Percentiles rank a stretch among this genome's conserved stretches.
Evolutionary conservation across 2,888 invertebrate genomes (phyloP).

Genomic region (Rhaphigaster nebulosa): DNA sequence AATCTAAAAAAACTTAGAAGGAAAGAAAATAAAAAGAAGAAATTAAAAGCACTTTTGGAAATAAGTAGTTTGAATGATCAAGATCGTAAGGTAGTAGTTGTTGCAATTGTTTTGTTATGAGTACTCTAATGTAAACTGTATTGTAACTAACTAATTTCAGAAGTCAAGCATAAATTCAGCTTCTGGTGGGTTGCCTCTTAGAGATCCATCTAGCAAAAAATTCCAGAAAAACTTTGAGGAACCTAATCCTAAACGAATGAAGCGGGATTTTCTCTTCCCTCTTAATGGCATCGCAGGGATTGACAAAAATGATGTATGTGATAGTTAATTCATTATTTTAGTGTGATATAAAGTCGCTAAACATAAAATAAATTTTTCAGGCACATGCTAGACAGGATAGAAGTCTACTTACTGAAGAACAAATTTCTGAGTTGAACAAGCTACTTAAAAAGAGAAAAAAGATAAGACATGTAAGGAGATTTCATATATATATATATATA

Average conservation of each 20-base stretch:
- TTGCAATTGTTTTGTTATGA: background rate
- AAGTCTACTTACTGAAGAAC: constrained; percentile 8
- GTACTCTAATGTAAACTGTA: background rate
- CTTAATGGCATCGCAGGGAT: constrained; percentile 56
- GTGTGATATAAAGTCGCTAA: background rate
- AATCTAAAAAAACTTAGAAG: constrained; percentile 73
- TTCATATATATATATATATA: background rate
- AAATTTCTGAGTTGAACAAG: background rate
- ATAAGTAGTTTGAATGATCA: constrained; percentile 75
- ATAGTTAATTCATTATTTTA: background rate
- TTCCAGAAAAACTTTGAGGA: constrained; percentile 43
- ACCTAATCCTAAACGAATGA: constrained; percentile 55
- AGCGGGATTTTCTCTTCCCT: constrained; percentile 57
- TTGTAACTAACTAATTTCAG: background rate
- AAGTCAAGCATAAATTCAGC: constrained; percentile 3
- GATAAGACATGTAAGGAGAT: constrained; percentile 1
- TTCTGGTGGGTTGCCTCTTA: background rate
- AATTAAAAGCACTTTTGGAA: constrained; percentile 75
- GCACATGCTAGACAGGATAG: background rate
- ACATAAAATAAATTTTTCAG: background rate
- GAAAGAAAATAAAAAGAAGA: constrained; percentile 71
- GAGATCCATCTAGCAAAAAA: background rate
- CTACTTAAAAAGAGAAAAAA: constrained; percentile 42
- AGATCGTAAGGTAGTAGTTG: constrained; percentile 69
- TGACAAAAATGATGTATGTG: background rate